These are phyloP conservation scores for Spea multiplicata DNA, from an alignment of 2,113 vertebrate species.

Conservation along the genomic window DNA sequence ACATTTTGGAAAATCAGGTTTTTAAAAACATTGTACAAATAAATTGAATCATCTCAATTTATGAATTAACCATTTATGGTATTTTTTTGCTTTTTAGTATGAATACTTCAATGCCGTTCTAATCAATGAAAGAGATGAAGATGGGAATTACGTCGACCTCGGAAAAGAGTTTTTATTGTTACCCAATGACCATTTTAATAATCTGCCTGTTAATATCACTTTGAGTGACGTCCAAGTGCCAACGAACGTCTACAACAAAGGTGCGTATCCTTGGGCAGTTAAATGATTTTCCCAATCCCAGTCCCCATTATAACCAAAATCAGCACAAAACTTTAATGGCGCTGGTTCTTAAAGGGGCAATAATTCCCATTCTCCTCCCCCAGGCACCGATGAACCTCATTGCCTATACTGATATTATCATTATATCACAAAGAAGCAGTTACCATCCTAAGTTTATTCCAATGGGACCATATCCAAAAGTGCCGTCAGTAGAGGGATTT, in stretches of 20 bases:
- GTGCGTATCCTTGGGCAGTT: conserved; percentile 55
- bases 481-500: not conserved
- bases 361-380: too few relatives aligned
- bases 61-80: too few relatives aligned
- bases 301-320: too few relatives aligned
- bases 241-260: conserved; percentile 99
- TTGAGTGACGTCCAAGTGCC: conserved; percentile 96
- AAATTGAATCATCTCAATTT: too few relatives aligned
- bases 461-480: not conserved
- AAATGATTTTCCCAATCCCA: too few relatives aligned
- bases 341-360: too few relatives aligned
- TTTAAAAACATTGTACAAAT: too few relatives aligned
- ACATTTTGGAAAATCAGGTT: too few relatives aligned
- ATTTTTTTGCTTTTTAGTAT: conserved; percentile 75
- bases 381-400: too few relatives aligned
- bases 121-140: conserved; percentile 91
- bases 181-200: conserved; percentile 97
- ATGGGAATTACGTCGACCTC: conserved; percentile 87
- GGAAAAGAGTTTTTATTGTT: conserved; percentile 94
- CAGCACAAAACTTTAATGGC: too few relatives aligned
- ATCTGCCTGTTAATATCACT: conserved; percentile 94
- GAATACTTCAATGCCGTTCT: conserved; percentile 98
- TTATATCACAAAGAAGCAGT: too few relatives aligned
- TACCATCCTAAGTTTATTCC: not conserved
- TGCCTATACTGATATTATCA: too few relatives aligned